phyloP scores from a whole-genome alignment of 2,888 invertebrate species.

The Pammene fasciana region DNA sequence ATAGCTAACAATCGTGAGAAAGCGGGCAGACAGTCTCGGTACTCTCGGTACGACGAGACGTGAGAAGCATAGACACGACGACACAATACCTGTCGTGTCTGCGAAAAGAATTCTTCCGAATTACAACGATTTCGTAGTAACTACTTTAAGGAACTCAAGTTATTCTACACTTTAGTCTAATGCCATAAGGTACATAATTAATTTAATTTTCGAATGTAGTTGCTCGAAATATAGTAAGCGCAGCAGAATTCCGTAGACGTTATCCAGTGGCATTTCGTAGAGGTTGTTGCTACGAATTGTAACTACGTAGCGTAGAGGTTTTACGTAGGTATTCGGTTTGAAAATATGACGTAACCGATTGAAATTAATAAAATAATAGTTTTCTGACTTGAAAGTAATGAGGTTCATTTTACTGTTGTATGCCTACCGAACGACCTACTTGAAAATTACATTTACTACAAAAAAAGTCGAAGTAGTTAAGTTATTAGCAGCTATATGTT shows the following conservation, averaged over 20 bases:
- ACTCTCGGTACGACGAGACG: slow-evolving; percentile 23
- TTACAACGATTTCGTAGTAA: neutral
- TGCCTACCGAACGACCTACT: no score
- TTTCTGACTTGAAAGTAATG: no score
- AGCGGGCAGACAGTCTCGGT: slow-evolving; percentile 26
- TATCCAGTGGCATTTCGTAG: slow-evolving; percentile 5
- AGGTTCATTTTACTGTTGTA: no score
- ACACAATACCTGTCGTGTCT: slow-evolving; percentile 37
- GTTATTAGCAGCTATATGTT: no score
- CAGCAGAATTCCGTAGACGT: slow-evolving; percentile 3
- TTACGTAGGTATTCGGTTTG: slow-evolving; percentile 14
- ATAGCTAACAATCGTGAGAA: no score
- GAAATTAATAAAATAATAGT: no score
- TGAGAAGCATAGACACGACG: slow-evolving; percentile 27
- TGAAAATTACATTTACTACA: no score
- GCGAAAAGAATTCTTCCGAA: neutral
- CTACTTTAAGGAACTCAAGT: neutral
- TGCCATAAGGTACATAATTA: neutral
- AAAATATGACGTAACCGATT: no score
- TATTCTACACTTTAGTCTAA: neutral
- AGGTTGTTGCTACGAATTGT: slow-evolving; percentile 29
- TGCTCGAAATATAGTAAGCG: neutral
- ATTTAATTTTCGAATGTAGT: neutral
- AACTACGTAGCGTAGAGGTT: slow-evolving; percentile 6
- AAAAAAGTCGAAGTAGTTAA: no score